Percentiles rank a stretch among this genome's conserved stretches.
phyloP scores from a whole-genome alignment of 1,140 invertebrate genomes.

The Drosophila gunungcola region DNA sequence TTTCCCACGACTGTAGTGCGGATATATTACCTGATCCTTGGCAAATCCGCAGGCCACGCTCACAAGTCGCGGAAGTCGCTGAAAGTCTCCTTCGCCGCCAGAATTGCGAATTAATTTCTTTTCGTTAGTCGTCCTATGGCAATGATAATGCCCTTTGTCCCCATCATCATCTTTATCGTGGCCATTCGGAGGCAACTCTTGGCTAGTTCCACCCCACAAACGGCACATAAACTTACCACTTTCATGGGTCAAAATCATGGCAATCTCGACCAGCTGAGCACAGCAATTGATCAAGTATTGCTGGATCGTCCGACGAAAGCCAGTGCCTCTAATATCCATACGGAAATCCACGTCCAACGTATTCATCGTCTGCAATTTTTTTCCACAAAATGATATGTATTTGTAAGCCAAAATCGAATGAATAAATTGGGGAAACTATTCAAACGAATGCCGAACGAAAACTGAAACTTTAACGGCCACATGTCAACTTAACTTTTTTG shows the following conservation, averaged over 20 bases:
- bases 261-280: constrained; percentile 11
- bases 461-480: background rate
- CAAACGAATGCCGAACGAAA: constrained; percentile 16
- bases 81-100: constrained; percentile 9
- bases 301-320: constrained; percentile 2
- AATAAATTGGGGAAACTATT: constrained; percentile 7
- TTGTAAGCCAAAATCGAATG: background rate
- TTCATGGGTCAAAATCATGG: background rate
- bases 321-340: background rate
- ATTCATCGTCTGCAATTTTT: background rate
- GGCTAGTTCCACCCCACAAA: background rate
- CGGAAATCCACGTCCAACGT: constrained; percentile 8
- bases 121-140: background rate
- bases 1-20: constrained; percentile 26
- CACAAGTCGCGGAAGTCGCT: constrained; percentile 27
- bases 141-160: background rate
- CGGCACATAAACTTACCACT: background rate
- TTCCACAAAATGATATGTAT: background rate
- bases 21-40: constrained; percentile 36
- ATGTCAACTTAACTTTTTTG: background rate
- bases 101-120: too few species aligned
- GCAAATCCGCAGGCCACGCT: constrained; percentile 59
- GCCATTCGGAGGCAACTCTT: background rate
- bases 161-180: background rate
- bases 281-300: constrained; percentile 11